Conservation (phyloP, 2,888 invertebrate species). For the Chrysolina oricalcia region DNA sequence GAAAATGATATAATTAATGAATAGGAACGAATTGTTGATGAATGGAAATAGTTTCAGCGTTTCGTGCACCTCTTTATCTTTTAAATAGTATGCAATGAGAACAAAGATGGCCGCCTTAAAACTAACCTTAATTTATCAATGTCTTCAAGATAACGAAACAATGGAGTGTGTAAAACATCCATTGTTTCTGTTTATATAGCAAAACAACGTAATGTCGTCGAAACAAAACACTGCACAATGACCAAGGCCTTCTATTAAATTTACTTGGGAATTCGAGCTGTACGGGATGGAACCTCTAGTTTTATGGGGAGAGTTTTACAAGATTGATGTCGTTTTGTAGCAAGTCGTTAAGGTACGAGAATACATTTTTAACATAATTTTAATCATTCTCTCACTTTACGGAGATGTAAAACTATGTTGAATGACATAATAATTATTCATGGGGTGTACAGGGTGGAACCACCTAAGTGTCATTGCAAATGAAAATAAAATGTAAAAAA, state of each 20-base stretch:
- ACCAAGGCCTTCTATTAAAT: conserved; percentile 69
- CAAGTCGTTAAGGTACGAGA: conserved; percentile 47
- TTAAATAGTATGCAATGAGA: conserved; percentile 64
- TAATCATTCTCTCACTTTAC: neutral
- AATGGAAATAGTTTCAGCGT: conserved; percentile 54
- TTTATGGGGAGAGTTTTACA: conserved; percentile 63
- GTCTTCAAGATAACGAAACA: conserved; percentile 73
- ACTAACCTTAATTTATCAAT: conserved; percentile 73
- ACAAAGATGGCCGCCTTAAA: conserved; percentile 72
- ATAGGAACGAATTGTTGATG: conserved; percentile 53
- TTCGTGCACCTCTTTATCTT: conserved; percentile 61
- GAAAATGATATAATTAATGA: conserved; percentile 55
- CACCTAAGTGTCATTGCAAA: no score
- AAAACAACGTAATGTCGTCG: conserved; percentile 69
- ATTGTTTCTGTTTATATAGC: conserved; percentile 71
- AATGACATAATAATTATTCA: no score
- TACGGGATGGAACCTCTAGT: conserved; percentile 61
- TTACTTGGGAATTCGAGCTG: conserved; percentile 65
- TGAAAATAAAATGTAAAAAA: no score
- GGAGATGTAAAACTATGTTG: neutral
- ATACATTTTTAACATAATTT: conserved; percentile 43
- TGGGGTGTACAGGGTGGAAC: no score
- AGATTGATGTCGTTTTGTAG: conserved; percentile 56
- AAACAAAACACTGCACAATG: conserved; percentile 70
- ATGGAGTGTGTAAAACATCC: conserved; percentile 72